These are phyloP conservation scores for Megaptera novaeangliae DNA, from an alignment of 2,113 vertebrate species.

Conservation along the genomic window DNA sequence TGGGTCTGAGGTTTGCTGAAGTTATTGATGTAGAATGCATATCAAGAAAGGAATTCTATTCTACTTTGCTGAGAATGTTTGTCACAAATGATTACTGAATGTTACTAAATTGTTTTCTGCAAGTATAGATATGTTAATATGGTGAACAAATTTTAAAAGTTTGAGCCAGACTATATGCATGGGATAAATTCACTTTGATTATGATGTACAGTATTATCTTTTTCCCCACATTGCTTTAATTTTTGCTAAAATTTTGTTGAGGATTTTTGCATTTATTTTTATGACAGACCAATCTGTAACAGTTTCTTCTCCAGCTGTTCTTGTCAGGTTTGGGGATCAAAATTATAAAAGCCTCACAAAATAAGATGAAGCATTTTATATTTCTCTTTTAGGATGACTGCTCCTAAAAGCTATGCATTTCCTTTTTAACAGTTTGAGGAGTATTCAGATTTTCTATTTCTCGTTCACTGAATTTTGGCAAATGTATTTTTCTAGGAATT, in stretches of 20 bases:
- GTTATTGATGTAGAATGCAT: not conserved
- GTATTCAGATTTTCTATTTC: not conserved
- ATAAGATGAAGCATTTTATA: not conserved
- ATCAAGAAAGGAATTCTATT: not conserved
- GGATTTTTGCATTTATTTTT: not conserved
- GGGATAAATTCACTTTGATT: not conserved
- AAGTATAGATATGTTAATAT: not conserved
- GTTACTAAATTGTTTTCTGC: not conserved
- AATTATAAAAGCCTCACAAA: not conserved
- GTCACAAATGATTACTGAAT: not conserved
- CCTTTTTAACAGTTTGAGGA: not conserved
- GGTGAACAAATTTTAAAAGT: not conserved
- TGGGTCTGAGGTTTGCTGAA: not conserved
- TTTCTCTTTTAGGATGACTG: not conserved
- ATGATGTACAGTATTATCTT: not conserved
- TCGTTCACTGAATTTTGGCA: not conserved
- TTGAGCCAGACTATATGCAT: not conserved
- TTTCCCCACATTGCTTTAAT: not conserved
- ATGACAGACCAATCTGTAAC: not conserved
- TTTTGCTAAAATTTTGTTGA: not conserved
- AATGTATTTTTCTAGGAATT: not conserved
- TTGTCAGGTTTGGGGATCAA: not conserved
- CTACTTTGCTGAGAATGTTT: not conserved
- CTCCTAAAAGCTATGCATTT: not conserved
- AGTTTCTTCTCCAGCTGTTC: not conserved